Evolutionary conservation across 2,113 vertebrate species (phyloP).

Genomic region (Sceloporus tristichus): DNA sequence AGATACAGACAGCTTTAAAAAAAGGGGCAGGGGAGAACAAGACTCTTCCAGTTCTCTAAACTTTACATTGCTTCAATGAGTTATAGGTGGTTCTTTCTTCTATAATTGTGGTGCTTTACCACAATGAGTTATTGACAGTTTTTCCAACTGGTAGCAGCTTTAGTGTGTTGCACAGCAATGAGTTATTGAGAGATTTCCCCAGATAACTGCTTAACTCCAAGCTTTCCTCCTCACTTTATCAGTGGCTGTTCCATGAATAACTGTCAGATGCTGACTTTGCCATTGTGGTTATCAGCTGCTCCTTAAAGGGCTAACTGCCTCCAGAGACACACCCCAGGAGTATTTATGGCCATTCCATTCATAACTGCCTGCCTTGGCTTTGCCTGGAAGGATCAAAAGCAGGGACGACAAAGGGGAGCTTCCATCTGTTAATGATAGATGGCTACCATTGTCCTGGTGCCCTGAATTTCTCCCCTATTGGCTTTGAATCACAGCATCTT

Average conservation of each 20-base stretch:
- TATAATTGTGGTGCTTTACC: conserved; percentile 23
- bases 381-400: neutral
- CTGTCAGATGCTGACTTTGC: conserved; percentile 6
- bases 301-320: conserved; percentile 36
- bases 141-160: conserved; percentile 16
- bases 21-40: neutral
- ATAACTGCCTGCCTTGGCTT: neutral
- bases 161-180: conserved; percentile 22
- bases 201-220: conserved; percentile 16
- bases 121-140: conserved; percentile 17
- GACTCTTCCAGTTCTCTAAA: conserved; percentile 18
- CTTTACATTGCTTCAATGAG: conserved; percentile 12
- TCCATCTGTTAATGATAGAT: neutral
- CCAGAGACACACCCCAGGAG: neutral
- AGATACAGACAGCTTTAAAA: neutral
- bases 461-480: neutral
- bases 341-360: conserved; percentile 30
- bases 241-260: conserved; percentile 15
- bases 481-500: too few species aligned
- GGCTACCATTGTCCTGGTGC: neutral
- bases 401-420: neutral
- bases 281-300: conserved; percentile 20
- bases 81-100: conserved; percentile 30
- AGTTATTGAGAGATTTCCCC: conserved; percentile 22
- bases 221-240: conserved; percentile 13